Base-by-base conservation (phyloP, 37 sponge, comb jelly and placozoan genomes). In the Ephydatia muelleri region DNA sequence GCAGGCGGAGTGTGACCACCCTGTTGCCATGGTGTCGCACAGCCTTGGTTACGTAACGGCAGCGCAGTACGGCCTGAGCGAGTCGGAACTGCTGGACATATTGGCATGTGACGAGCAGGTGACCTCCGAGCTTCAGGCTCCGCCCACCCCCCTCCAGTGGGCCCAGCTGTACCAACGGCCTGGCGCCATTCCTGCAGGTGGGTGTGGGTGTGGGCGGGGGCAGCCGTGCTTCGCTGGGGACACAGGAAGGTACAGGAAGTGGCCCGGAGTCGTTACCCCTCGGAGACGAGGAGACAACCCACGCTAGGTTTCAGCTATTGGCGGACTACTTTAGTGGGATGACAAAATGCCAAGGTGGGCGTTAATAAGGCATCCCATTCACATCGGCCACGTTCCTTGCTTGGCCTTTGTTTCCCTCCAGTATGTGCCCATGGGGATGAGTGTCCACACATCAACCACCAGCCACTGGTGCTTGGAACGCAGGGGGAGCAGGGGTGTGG, bases 31-130 rank as follows among this genome's bases (percentile, higher is more conserved):
- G 28, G 75, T 87, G 22, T 36, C 68, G 5, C 87, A 82, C 23
- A 37, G 65, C 32, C 77, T 90, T 16, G 82, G 73, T 25, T 93
- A 85, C 57, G 83, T 95, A 31, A 71, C 91, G 25, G 80, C 83
- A 30, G 27, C 94, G 8, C 87, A 77, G 34, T 49, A 73, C 75
- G 96, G 96, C 22, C 75, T 95, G 67, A 85, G 88, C 34, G 96
- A 93, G 49, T 8, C 83, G 65, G 96, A 95, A 66, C 14, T 95
- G 5, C 27, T 91, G 35, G 96, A 95, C 72, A 72, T 95, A 9
- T 70, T 95, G 29, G n/a, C 88, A 11, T 74, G 57, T 68, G 91
- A 95, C 73, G 29, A 48, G 33, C 79, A 93, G 77, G 92, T 92
- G 74, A 29, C 74, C 29, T 36, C 64, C 5, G 70, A 31, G 14